These are phyloP conservation scores for Marasmarcha lunaedactyla DNA, from an alignment of 2,888 invertebrate species.

Conservation along the genomic window DNA sequence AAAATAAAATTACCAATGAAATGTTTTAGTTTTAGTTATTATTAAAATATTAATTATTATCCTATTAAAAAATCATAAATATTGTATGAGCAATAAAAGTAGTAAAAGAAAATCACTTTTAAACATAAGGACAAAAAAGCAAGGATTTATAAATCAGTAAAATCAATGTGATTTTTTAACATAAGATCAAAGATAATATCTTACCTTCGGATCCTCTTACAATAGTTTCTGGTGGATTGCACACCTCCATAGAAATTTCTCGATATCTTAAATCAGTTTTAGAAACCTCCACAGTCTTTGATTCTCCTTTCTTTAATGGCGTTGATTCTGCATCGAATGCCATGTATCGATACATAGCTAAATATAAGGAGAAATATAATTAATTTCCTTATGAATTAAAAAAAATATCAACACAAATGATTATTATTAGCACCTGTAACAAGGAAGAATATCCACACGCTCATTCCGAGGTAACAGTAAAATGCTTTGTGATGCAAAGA, in stretches of 20 bases:
- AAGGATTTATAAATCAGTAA: too few relatives aligned
- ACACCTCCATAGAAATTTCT: conserved; percentile 74
- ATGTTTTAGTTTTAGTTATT: too few relatives aligned
- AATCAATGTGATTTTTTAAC: too few relatives aligned
- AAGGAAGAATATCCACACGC: conserved; percentile 83
- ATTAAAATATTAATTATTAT: too few relatives aligned
- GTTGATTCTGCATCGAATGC: conserved; percentile 67
- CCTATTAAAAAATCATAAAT: too few relatives aligned
- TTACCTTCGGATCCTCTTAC: conserved; percentile 80
- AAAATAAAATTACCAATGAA: too few relatives aligned
- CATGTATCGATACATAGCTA: conserved; percentile 80
- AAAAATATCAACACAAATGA: neutral
- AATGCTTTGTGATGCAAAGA: conserved; percentile 79
- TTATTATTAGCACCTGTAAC: conserved; percentile 72
- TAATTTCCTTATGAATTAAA: neutral
- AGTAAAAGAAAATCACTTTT: too few relatives aligned
- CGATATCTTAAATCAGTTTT: conserved; percentile 73
- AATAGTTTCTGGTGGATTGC: conserved; percentile 80
- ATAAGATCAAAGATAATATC: too few relatives aligned
- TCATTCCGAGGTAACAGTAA: conserved; percentile 85
- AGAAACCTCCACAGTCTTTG: conserved; percentile 52
- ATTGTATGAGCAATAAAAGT: too few relatives aligned
- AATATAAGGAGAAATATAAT: neutral
- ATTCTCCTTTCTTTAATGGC: conserved; percentile 46
- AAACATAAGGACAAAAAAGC: too few relatives aligned